These are phyloP conservation scores for Pseudomyrmex concolor DNA, from an alignment of 1,140 invertebrate species.

Conservation along the genomic window DNA sequence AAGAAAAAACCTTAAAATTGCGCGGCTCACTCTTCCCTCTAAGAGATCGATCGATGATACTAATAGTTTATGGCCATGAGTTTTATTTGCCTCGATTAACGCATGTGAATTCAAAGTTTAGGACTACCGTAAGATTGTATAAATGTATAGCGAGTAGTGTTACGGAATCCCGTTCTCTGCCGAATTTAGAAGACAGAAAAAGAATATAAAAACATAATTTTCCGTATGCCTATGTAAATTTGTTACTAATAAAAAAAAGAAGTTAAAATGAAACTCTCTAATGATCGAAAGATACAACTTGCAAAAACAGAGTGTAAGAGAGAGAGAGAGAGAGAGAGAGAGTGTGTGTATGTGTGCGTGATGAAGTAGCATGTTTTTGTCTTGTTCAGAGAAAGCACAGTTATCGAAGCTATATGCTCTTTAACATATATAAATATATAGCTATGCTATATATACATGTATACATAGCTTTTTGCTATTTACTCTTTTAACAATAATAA, in stretches of 20 bases:
- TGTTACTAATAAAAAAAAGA: constrained; percentile 76
- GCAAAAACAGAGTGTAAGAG: background rate
- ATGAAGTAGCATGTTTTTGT: constrained; percentile 41
- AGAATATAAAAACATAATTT: constrained; percentile 70
- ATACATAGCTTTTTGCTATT: constrained; percentile 69
- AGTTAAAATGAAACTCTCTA: constrained; percentile 71
- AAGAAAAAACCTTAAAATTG: constrained; percentile 3
- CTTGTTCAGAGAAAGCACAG: constrained; percentile 59
- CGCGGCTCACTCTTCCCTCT: constrained; percentile 3
- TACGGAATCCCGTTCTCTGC: constrained; percentile 76
- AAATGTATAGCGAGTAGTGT: constrained; percentile 84
- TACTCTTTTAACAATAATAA: constrained; percentile 62
- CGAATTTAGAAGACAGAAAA: constrained; percentile 71
- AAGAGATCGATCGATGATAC: constrained; percentile 31
- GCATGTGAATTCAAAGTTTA: constrained; percentile 69
- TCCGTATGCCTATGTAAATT: constrained; percentile 80
- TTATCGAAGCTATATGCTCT: constrained; percentile 50
- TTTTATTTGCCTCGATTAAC: constrained; percentile 73
- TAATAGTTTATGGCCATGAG: constrained; percentile 59
- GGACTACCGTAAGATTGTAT: constrained; percentile 79
- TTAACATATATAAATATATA: constrained; percentile 54
- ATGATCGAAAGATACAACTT: constrained; percentile 64
- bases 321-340: constrained; percentile 31
- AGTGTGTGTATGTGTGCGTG: constrained; percentile 43
- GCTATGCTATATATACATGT: constrained; percentile 35